These are phyloP conservation scores for Strigamia crassipes DNA, from an alignment of 2,888 invertebrate genomes.

Conservation along the genomic window DNA sequence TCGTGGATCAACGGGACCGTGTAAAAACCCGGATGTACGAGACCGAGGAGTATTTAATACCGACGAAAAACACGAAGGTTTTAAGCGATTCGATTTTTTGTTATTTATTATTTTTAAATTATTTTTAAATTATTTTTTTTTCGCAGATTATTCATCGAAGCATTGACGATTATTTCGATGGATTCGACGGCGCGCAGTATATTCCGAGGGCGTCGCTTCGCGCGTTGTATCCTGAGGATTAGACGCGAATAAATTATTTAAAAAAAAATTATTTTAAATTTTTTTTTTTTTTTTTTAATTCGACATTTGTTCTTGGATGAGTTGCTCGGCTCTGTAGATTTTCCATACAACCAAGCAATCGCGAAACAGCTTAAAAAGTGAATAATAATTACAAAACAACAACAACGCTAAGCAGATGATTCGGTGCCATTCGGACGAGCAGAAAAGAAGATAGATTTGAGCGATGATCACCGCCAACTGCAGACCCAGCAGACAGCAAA, in stretches of 20 bases:
- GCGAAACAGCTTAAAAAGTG: conserved; percentile 83
- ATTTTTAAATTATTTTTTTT: no score
- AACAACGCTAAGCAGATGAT: conserved; percentile 82
- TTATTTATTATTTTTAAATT: no score
- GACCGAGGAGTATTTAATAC: conserved; percentile 57
- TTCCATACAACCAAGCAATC: conserved; percentile 85
- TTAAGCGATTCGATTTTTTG: no score
- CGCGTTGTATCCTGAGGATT: conserved; percentile 60
- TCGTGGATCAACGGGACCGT: conserved; percentile 63
- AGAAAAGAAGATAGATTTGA: conserved; percentile 77
- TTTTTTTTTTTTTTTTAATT: no score
- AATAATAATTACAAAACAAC: conserved; percentile 87
- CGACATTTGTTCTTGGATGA: conserved; percentile 48
- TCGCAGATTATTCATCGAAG: conserved; percentile 59
- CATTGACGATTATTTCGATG: conserved; percentile 60
- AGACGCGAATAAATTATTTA: conserved; percentile 44
- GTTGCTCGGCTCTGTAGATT: conserved; percentile 65
- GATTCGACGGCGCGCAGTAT: conserved; percentile 62
- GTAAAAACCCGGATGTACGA: conserved; percentile 62
- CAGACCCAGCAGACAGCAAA: conserved; percentile 73
- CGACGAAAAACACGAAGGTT: conserved; percentile 50
- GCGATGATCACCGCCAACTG: conserved; percentile 64
- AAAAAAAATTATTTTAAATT: no score
- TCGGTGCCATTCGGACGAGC: conserved; percentile 88
- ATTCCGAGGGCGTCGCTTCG: conserved; percentile 60